Percentiles rank a stretch among this genome's conserved stretches.
These are phyloP conservation scores for Oryzias celebensis DNA, from an alignment of 2,113 vertebrate genomes.

Conservation along the genomic window DNA sequence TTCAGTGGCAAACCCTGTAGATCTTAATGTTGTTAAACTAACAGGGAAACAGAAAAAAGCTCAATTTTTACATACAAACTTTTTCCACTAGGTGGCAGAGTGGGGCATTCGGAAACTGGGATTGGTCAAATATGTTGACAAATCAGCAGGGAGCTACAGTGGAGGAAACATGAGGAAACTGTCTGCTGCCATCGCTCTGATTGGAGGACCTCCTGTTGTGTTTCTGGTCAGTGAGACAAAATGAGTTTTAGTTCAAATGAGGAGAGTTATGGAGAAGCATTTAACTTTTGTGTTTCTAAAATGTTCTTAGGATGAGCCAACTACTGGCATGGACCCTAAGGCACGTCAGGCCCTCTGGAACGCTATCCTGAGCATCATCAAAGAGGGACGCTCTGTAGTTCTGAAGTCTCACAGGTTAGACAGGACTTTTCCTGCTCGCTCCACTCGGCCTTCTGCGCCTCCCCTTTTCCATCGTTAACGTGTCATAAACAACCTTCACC, in stretches of 20 bases:
- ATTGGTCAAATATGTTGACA: constrained; percentile 92
- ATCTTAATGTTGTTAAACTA: too few species aligned
- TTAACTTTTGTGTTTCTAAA: constrained; percentile 23
- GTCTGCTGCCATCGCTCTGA: constrained; percentile 95
- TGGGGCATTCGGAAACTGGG: constrained; percentile 96
- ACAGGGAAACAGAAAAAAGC: neutral
- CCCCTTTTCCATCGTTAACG: too few species aligned
- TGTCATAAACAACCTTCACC: neutral
- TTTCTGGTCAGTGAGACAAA: constrained; percentile 87
- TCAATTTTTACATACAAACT: neutral
- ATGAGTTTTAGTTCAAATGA: neutral
- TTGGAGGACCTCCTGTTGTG: constrained; percentile 93
- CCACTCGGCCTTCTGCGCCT: neutral
- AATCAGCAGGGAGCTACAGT: constrained; percentile 92
- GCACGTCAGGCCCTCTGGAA: constrained; percentile 95
- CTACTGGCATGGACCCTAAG: constrained; percentile 98
- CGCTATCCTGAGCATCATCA: constrained; percentile 91
- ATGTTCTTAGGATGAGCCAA: constrained; percentile 89
- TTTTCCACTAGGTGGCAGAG: constrained; percentile 85
- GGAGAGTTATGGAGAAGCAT: neutral
- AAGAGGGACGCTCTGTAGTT: constrained; percentile 95
- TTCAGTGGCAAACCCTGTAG: too few species aligned
- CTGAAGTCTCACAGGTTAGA: constrained; percentile 93
- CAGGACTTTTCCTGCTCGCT: too few species aligned
- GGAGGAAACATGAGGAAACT: constrained; percentile 97